These are phyloP conservation scores for Enteromius treurensis DNA, from an alignment of 2,797 vertebrate species.

Conservation along the genomic window DNA sequence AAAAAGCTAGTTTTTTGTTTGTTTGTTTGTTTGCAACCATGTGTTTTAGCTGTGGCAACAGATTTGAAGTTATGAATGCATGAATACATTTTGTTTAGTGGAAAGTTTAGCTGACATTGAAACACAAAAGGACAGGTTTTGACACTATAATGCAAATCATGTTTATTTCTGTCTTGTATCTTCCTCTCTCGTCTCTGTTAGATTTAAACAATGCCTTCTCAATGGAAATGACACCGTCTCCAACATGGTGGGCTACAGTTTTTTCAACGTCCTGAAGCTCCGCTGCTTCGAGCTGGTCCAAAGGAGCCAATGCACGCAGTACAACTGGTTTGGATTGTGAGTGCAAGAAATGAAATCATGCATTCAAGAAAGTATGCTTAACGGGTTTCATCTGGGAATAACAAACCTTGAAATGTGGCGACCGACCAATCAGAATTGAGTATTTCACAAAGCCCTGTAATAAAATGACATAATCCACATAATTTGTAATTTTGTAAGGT, in stretches of 20 bases:
- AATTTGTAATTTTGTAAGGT: not conserved
- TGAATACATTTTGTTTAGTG: not conserved
- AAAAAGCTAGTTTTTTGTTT: not conserved
- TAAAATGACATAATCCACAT: not conserved
- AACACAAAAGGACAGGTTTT: not conserved
- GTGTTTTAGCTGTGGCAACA: not conserved
- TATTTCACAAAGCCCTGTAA: no score
- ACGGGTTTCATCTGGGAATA: not conserved
- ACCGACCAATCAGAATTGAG: no score
- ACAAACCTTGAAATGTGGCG: no score
- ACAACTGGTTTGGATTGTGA: conserved; percentile 87
- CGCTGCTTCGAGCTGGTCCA: conserved; percentile 86
- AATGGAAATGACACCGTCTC: conserved; percentile 81
- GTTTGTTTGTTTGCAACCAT: not conserved
- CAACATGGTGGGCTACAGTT: conserved; percentile 84
- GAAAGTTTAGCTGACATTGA: not conserved
- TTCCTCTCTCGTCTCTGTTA: conserved; percentile 55
- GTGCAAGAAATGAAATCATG: conserved; percentile 59
- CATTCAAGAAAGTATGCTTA: not conserved
- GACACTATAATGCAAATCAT: not conserved
- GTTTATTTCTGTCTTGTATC: not conserved
- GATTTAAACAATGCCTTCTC: conserved; percentile 85
- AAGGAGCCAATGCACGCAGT: conserved; percentile 76
- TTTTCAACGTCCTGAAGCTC: conserved; percentile 84
- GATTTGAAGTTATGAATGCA: not conserved